Percentiles rank a stretch among this genome's conserved stretches.
phyloP scores from a whole-genome alignment of 2,888 invertebrate species.

The Poecilobothrus nobilitatus region DNA sequence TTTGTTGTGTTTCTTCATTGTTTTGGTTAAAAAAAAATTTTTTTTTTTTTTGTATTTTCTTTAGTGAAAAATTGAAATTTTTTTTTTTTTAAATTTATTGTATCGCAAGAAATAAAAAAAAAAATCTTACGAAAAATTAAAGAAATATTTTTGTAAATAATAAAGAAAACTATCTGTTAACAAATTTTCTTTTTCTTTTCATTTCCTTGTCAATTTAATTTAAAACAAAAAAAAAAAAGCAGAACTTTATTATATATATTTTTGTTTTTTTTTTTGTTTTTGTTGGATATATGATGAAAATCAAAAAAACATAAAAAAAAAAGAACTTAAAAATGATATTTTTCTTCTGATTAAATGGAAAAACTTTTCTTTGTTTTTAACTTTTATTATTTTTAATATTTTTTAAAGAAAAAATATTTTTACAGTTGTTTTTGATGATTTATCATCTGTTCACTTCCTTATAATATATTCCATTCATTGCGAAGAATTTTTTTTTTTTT shows the following conservation, averaged over 20 bases:
- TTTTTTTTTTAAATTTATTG: no score
- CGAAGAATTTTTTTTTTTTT: neutral
- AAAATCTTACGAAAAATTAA: neutral
- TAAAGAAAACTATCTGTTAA: neutral
- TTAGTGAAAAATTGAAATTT: no score
- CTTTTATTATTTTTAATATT: neutral
- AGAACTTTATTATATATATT: neutral
- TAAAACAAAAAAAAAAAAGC: neutral
- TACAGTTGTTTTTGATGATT: neutral
- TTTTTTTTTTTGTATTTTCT: no score
- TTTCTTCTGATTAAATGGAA: neutral
- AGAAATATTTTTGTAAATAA: no score
- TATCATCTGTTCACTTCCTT: constrained; percentile 6
- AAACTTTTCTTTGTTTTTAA: neutral
- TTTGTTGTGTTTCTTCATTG: no score
- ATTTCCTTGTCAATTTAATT: no score
- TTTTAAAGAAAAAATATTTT: neutral
- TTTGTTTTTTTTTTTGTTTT: neutral
- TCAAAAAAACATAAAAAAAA: neutral
- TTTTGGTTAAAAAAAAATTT: no score
- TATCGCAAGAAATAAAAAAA: neutral
- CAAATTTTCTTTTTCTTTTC: neutral
- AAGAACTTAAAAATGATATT: neutral
- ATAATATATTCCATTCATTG: neutral
- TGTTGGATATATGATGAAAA: neutral